A percentile compares a stretch with the other conserved stretches of the same genome.
Evolutionary conservation across 2,888 invertebrate species (phyloP).

Genomic region (Thereva unica): DNA sequence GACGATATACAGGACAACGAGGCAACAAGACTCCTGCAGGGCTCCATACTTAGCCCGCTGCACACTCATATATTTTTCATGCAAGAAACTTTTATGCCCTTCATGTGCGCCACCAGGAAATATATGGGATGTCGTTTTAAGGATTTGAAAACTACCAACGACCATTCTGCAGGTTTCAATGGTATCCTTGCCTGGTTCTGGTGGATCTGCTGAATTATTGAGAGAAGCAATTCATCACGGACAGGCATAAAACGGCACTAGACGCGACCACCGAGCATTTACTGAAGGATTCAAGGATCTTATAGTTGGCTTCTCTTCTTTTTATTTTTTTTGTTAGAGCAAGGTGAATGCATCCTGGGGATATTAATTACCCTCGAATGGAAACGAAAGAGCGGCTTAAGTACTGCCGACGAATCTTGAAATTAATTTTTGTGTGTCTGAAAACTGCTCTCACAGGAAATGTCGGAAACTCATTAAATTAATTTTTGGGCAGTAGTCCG

Average conservation of each 20-base stretch:
- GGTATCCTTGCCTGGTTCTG: too few species aligned
- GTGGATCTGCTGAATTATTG: conserved; percentile 26
- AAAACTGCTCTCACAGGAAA: too few species aligned
- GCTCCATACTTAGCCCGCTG: neutral
- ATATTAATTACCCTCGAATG: conserved; percentile 21
- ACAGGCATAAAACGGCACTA: conserved; percentile 7
- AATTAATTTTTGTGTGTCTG: conserved; percentile 14
- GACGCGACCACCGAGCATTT: conserved; percentile 7
- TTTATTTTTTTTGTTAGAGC: too few species aligned
- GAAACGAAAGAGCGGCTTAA: conserved; percentile 6
- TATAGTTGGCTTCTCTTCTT: too few species aligned
- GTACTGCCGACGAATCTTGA: neutral
- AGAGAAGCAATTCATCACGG: conserved; percentile 29
- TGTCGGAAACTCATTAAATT: too few species aligned
- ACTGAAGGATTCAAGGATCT: neutral
- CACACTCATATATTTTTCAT: conserved; percentile 28
- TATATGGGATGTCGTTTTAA: too few species aligned
- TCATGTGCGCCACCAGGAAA: too few species aligned
- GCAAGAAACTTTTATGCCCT: conserved; percentile 18
- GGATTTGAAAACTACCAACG: too few species aligned
- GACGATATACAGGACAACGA: neutral
- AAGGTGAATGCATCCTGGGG: conserved; percentile 1
- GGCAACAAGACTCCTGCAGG: neutral
- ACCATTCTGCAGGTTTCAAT: too few species aligned
- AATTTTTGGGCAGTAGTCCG: too few species aligned